Percentiles rank a stretch among this genome's conserved stretches.
Conservation (phyloP, 2,888 invertebrate genomes). For the Athrips mouffetella region DNA sequence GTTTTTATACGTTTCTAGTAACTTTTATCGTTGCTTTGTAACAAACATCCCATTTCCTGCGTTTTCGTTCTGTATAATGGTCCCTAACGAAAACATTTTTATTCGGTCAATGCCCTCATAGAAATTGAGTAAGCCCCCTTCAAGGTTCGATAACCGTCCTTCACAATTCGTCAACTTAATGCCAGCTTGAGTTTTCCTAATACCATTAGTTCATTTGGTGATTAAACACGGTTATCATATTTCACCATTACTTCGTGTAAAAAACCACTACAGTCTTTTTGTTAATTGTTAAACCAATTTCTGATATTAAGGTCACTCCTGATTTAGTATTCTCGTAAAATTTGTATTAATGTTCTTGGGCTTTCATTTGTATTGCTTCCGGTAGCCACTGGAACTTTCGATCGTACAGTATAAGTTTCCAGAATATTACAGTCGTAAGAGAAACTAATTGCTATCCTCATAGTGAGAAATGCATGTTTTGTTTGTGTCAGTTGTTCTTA, state of each 20-base stretch:
- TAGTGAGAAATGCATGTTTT: no score
- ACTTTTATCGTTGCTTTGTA: not conserved
- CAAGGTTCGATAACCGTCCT: constrained; percentile 57
- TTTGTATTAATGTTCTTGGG: not conserved
- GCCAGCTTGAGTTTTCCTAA: constrained; percentile 50
- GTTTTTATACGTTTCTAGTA: no score
- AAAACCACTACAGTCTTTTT: not conserved
- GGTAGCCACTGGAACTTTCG: not conserved
- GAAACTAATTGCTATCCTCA: not conserved
- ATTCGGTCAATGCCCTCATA: constrained; percentile 32
- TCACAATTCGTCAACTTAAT: constrained; percentile 38
- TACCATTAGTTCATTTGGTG: constrained; percentile 41
- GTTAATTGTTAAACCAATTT: not conserved
- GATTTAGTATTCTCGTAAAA: not conserved
- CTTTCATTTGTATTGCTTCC: not conserved
- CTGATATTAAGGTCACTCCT: not conserved
- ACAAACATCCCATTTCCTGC: not conserved
- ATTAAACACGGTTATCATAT: constrained; percentile 23
- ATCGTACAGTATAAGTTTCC: not conserved
- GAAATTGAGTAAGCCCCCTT: constrained; percentile 29
- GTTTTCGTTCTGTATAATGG: not conserved
- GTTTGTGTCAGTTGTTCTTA: no score
- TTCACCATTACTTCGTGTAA: constrained; percentile 8
- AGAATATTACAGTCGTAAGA: not conserved
- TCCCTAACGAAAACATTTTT: not conserved